Percentiles rank a stretch among this genome's conserved stretches.
These are phyloP conservation scores for Listronotus bonariensis DNA, from an alignment of 1,140 invertebrate species.

Conservation along the genomic window DNA sequence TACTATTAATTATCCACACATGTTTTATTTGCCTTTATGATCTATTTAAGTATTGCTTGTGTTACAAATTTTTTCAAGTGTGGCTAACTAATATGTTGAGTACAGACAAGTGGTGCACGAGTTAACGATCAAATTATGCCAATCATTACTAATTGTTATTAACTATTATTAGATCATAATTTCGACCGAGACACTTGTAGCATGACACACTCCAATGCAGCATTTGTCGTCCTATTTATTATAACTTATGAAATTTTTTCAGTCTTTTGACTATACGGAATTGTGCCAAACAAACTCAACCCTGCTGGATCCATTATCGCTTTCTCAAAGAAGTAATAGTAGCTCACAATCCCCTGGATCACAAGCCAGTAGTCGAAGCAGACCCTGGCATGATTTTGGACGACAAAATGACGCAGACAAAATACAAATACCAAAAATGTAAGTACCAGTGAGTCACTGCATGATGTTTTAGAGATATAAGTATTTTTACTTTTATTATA, in stretches of 20 bases:
- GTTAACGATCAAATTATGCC: too few relatives aligned
- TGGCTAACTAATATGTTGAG: too few relatives aligned
- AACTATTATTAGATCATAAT: too few relatives aligned
- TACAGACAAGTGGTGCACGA: too few relatives aligned
- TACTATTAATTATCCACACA: constrained; percentile 18
- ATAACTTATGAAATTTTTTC: constrained; percentile 45
- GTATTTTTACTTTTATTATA: too few relatives aligned
- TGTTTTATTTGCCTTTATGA: neutral
- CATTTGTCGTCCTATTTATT: neutral
- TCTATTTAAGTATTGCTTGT: neutral
- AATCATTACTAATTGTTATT: too few relatives aligned
- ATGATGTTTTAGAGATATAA: too few relatives aligned
- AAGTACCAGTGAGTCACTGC: constrained; percentile 61
- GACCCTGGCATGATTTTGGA: constrained; percentile 91
- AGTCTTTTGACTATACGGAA: constrained; percentile 89
- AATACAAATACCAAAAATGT: constrained; percentile 98
- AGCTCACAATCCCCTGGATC: constrained; percentile 67
- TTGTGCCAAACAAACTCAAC: constrained; percentile 71
- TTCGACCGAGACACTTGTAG: too few relatives aligned
- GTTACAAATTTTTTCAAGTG: too few relatives aligned
- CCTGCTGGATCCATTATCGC: constrained; percentile 54
- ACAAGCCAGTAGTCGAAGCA: constrained; percentile 65
- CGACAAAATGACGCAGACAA: constrained; percentile 92
- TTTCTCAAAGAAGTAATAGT: constrained; percentile 65
- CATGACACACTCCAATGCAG: neutral